Percentiles rank a stretch among this genome's conserved stretches.
phyloP scores from a whole-genome alignment of 2,888 invertebrate genomes.

The Caenorhabditis virilis region DNA sequence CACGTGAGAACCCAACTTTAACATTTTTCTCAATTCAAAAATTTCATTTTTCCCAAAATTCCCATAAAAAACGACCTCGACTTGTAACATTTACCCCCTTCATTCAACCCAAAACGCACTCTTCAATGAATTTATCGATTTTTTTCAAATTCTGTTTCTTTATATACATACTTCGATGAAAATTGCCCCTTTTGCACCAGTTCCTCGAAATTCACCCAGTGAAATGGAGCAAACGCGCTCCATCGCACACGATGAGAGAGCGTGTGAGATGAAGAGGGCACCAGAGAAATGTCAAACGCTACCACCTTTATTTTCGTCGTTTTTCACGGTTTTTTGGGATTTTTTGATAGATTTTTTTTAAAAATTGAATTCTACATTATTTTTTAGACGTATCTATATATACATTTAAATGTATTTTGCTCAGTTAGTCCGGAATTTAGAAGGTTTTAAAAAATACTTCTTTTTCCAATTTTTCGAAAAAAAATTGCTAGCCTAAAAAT shows the following conservation, averaged over 20 bases:
- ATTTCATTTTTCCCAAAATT: background rate
- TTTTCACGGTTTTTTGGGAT: too few species aligned
- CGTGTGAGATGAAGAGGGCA: background rate
- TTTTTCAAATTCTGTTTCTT: background rate
- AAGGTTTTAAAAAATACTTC: background rate
- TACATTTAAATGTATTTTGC: too few species aligned
- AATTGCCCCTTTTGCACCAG: background rate
- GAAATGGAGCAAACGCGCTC: constrained; percentile 3
- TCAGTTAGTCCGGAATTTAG: too few species aligned
- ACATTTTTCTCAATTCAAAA: background rate
- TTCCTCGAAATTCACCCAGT: background rate
- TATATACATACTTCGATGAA: background rate
- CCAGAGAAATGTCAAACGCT: background rate
- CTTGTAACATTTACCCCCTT: background rate
- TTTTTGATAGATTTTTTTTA: too few species aligned
- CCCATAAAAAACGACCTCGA: background rate
- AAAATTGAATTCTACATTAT: too few species aligned
- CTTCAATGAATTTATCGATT: background rate
- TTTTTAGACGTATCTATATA: too few species aligned
- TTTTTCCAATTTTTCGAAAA: background rate
- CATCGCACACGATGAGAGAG: constrained; percentile 1
- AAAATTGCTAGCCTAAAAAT: background rate
- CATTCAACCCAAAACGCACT: background rate
- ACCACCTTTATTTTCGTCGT: background rate
- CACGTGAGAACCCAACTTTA: too few species aligned